These are phyloP conservation scores for Lethocerus indicus DNA, from an alignment of 1,140 invertebrate genomes.

Conservation along the genomic window DNA sequence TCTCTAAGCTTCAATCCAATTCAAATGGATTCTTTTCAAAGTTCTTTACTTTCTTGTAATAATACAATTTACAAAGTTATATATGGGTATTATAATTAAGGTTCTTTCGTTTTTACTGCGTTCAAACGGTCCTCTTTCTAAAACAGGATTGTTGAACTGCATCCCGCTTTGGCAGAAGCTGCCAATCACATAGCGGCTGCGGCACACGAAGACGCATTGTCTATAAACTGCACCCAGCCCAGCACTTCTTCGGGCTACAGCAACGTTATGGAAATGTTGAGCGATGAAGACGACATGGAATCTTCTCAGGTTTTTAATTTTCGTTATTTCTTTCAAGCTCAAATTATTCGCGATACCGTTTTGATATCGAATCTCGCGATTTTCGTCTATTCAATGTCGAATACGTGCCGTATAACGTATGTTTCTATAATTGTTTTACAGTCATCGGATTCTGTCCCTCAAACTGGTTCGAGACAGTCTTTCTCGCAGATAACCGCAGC, in stretches of 20 bases:
- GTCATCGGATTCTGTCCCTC: conserved; percentile 26
- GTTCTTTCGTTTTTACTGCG: not conserved
- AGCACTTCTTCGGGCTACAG: conserved; percentile 25
- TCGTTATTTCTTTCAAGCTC: not conserved
- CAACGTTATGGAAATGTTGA: conserved; percentile 31
- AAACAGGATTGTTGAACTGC: conserved; percentile 26
- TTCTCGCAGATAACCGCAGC: conserved; percentile 28
- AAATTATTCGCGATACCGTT: not conserved
- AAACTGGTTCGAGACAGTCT: conserved; percentile 21
- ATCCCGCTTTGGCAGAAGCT: conserved; percentile 31
- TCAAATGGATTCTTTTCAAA: too few species aligned
- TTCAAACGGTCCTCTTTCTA: too few species aligned
- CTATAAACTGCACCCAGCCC: conserved; percentile 13
- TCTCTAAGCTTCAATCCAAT: too few species aligned
- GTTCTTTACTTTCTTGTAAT: too few species aligned
- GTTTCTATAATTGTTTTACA: conserved; percentile 13
- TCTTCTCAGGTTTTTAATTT: conserved; percentile 25
- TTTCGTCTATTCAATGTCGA: not conserved
- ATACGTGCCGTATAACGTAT: not conserved
- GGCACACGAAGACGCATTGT: conserved; percentile 30
- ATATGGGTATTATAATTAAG: too few species aligned
- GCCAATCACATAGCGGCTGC: conserved; percentile 31
- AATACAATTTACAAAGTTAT: too few species aligned
- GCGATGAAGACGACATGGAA: conserved; percentile 38
- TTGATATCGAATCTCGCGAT: not conserved